Percentiles rank a stretch among this genome's conserved stretches.
These are phyloP conservation scores for Diplodus sargus DNA, from an alignment of 2,797 vertebrate genomes.

Conservation along the genomic window DNA sequence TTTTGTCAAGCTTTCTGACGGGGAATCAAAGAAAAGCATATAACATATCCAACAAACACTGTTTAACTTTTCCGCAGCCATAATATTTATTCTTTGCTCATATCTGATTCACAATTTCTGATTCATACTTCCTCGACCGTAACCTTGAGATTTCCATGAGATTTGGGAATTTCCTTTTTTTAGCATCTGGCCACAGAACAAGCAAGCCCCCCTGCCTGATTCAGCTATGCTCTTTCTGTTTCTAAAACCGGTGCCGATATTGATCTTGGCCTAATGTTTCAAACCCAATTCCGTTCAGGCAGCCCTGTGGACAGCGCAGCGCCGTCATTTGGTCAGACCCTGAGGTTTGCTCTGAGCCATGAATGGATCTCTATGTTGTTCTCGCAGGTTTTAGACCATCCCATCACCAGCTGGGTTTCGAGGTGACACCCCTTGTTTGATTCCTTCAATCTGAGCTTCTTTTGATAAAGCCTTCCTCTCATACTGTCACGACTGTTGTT, in stretches of 20 bases:
- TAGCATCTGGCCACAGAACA: constrained; percentile 58
- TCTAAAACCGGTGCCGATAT: constrained; percentile 73
- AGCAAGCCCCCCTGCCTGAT: constrained; percentile 42
- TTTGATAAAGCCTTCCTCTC: constrained; percentile 65
- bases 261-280: constrained; percentile 77
- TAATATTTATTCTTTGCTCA: constrained; percentile 63
- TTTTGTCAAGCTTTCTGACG: constrained; percentile 45
- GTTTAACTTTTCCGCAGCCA: constrained; percentile 58
- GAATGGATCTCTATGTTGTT: constrained; percentile 79
- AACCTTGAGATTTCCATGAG: constrained; percentile 50
- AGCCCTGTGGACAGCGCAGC: constrained; percentile 59
- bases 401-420: constrained; percentile 71
- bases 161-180: constrained; percentile 56
- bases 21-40: constrained; percentile 42
- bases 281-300: constrained; percentile 67
- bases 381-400: constrained; percentile 62
- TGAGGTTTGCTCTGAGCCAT: constrained; percentile 68
- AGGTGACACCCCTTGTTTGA: constrained; percentile 53
- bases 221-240: constrained; percentile 57
- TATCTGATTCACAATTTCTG: constrained; percentile 67
- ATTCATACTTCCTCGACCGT: constrained; percentile 53
- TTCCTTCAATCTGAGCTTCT: constrained; percentile 54
- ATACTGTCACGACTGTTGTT: constrained; percentile 56
- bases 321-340: constrained; percentile 66
- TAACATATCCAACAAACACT: constrained; percentile 30